Conservation (phyloP, 92 coral and sea anemone species). For the Micromussa lordhowensis region DNA sequence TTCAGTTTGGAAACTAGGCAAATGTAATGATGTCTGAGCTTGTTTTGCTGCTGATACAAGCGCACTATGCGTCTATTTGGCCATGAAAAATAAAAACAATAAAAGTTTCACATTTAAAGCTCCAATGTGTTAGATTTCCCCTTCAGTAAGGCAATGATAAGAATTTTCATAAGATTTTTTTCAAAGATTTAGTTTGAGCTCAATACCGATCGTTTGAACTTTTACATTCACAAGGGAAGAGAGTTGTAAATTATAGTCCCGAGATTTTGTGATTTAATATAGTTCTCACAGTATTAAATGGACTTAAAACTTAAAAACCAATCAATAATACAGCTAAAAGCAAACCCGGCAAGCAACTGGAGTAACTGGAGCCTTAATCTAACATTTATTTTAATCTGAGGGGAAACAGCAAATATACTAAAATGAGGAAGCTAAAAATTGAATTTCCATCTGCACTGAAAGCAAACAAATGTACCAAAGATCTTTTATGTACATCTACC, state of each 20-base stretch:
- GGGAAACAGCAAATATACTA: neutral
- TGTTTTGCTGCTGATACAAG: neutral
- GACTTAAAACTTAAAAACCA: neutral
- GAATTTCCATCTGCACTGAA: neutral
- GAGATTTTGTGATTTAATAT: neutral
- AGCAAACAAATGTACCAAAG: neutral
- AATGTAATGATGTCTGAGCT: neutral
- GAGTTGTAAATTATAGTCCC: neutral
- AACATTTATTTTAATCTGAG: neutral
- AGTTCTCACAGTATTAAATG: neutral
- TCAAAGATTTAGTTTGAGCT: neutral
- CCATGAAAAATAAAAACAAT: neutral
- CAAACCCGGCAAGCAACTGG: neutral
- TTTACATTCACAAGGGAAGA: neutral
- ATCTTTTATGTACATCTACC: neutral
- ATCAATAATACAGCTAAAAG: neutral
- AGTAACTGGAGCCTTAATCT: neutral
- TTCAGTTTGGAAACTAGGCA: neutral
- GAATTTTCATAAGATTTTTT: neutral
- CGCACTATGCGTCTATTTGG: neutral
- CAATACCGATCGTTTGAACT: neutral
- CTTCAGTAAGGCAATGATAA: neutral
- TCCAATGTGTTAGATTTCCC: neutral
- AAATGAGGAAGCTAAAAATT: neutral
- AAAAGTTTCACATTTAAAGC: neutral